Evolutionary conservation across 2,113 vertebrate genomes (phyloP).

Genomic region (Ochotona princeps): DNA sequence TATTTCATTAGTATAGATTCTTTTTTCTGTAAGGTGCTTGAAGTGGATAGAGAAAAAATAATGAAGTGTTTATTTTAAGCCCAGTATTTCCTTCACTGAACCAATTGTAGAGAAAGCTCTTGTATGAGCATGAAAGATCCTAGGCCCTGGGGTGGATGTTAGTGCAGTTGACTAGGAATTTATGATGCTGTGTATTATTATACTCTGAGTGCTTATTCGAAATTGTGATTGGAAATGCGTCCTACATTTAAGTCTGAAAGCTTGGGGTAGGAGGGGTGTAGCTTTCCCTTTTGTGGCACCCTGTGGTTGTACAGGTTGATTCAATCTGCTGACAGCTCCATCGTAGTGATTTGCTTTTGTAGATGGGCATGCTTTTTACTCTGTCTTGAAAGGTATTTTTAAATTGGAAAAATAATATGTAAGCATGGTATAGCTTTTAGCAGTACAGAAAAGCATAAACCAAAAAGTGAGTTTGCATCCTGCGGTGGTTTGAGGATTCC

Average conservation of each 20-base stretch:
- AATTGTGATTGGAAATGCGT: constrained; percentile 8
- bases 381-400: constrained; percentile 33
- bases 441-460: not conserved
- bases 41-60: not conserved
- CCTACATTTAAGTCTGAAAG: not conserved
- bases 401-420: constrained; percentile 50
- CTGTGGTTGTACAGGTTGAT: not conserved
- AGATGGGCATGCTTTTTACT: not conserved
- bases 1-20: not conserved
- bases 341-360: constrained; percentile 6
- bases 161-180: not conserved
- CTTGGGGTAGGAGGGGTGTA: not conserved
- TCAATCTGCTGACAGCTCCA: not conserved
- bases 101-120: not conserved
- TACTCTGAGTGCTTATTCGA: not conserved
- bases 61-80: not conserved
- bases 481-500: not conserved
- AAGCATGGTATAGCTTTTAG: constrained; percentile 1
- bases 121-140: not conserved
- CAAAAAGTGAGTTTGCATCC: constrained; percentile 30
- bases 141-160: not conserved
- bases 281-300: not conserved
- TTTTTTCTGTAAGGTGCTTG: constrained; percentile 32
- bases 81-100: not conserved
- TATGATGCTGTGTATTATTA: not conserved